Evolutionary conservation across 2,113 vertebrate species (phyloP), one percentile per base, ranked within the genome.

Genomic region (Bungarus multicinctus): DNA sequence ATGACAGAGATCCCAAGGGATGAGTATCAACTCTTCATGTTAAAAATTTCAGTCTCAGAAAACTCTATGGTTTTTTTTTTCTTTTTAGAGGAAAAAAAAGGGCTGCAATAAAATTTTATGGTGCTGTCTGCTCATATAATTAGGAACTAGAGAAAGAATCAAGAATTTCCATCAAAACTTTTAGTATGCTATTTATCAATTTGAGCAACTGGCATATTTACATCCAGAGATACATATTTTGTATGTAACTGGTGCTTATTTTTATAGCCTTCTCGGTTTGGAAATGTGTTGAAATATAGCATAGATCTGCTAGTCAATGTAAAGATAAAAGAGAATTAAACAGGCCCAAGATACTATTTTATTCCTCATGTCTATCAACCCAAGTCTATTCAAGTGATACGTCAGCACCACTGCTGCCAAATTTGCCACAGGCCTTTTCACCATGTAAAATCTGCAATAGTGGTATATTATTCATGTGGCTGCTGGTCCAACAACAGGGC

Each of bases 171-270:
- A 69, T 52, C 69, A 91, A 69, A 69, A 12, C n/a, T 93, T 95
- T 94, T 43, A 95, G 89, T 94, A 87, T 74, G 85, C 90, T 94
- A 92, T 89, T 88, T 55, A 55, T 88, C 87, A 88, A 22, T 22
- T 55, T 88, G n/a, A 23, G 87, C 12, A 34, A 87, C 20, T 88
- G n/a, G 18, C 52, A 55, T 88, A 39, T 88, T 55, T 88, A 55
- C 9, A 39, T 88, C 20, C 53, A 88, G 18, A 53, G 22, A 88
- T 22, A 22, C 18, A 81, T 16, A 22, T 81, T 81, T 43, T 81
- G 34, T 81, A 43, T 81, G 34, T 23, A 34, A 54, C 34, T 55
- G 87, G 8, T n/a, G 18, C 54, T 55, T 53, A 55, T 55, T 88
- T 88, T 88, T 88, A 88, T 23, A 55, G 18, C 53, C 18, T 34